phyloP scores from a whole-genome alignment of 1,140 invertebrate genomes.

The Cephus cinctus region DNA sequence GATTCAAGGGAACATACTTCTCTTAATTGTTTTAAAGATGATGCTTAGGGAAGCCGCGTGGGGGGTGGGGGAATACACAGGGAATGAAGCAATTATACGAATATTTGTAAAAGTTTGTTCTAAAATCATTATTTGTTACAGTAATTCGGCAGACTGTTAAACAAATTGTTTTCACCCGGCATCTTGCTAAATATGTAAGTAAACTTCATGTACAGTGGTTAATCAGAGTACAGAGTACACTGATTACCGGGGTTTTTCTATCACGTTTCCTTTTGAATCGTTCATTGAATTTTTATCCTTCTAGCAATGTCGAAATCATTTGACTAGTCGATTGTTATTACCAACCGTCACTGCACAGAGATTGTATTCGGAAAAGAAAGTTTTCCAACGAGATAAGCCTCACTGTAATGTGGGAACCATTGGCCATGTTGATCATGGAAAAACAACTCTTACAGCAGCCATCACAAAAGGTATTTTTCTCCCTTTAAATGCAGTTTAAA shows the following conservation, averaged over 20 bases:
- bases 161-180: constrained; percentile 29
- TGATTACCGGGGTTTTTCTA: no score
- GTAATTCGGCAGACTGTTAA: constrained; percentile 35
- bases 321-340: constrained; percentile 29
- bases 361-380: constrained; percentile 71
- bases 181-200: constrained; percentile 45
- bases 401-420: constrained; percentile 99
- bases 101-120: no score
- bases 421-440: constrained; percentile 99
- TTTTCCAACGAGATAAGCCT: constrained; percentile 81
- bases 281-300: constrained; percentile 8
- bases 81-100: no score
- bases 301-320: constrained; percentile 30
- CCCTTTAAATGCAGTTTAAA: constrained; percentile 12
- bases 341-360: constrained; percentile 40
- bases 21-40: no score
- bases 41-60: no score
- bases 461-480: constrained; percentile 79
- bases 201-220: no score
- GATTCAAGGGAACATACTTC: no score
- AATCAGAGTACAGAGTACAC: no score
- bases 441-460: constrained; percentile 98
- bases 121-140: constrained; percentile 37
- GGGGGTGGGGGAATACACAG: no score
- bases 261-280: no score